Base-by-base conservation (phyloP, 2,797 vertebrate genomes). In the Argentina silus region DNA sequence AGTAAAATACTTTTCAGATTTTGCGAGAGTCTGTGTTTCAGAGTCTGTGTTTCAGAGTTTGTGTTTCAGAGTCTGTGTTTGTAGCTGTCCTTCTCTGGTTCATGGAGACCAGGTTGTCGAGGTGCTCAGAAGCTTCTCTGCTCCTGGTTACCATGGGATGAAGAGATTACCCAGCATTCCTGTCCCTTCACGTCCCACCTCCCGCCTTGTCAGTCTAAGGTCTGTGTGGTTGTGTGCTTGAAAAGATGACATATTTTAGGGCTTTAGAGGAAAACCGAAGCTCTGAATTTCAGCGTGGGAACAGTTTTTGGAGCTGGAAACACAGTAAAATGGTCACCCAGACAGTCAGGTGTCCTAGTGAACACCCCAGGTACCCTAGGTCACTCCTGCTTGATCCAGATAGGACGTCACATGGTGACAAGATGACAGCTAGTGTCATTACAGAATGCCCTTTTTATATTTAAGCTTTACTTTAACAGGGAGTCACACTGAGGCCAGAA, bases 131-230 rank as follows among this genome's bases (percentile, higher is more conserved):
- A 36, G 59, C 59, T n/a, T 19, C 69, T 45, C 62, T 3, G 47
- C 17, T n/a, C n/a, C 17, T 11, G 72, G 68, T 61, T 77, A 63
- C 53, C 67, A 66, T 5, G 67, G 63, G 76, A 76, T 67, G 79
- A 51, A 50, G 67, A 50, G 65, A 69, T 72, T 76, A 72, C 70
- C 60, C 57, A 43, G 23, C 73, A 62, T 72, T 79, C 79, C 73
- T 66, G 75, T 51, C 72, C 70, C 61, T 19, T 77, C 73, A 47
- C 23, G 7, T 21, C 76, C 72, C 77, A 72, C 70, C 69, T 79
- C 77, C 67, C 10, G 11, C 43, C 72, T 72, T 50, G 70, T 66
- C 80, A 50, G 67, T 67, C 76, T 70, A 36, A 42, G 69, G 21
- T 78, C 67, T 11, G 14, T 69, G 74, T 6, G 78, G 80, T 51